phyloP scores from a whole-genome alignment of 2,113 vertebrate genomes.

The Platysteira castanea region DNA sequence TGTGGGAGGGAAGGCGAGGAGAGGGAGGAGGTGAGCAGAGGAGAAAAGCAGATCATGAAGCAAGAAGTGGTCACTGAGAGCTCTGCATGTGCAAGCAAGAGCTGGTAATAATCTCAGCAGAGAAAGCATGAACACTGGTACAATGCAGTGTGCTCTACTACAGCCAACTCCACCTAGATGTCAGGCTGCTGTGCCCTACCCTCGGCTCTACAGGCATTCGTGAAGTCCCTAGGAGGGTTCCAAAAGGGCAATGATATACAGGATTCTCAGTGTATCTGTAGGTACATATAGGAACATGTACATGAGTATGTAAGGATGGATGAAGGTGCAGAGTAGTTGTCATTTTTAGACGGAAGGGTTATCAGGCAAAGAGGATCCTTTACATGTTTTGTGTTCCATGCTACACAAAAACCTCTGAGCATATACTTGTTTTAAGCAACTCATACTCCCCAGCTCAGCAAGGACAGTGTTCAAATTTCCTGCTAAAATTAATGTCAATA shows the following conservation, averaged over 20 bases:
- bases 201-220: not conserved
- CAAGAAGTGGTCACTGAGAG: not conserved
- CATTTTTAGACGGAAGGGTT: not conserved
- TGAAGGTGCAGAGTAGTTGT: not conserved
- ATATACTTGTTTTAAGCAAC: not conserved
- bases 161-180: not conserved
- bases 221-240: not conserved
- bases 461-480: not conserved
- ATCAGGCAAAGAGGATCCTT: not conserved
- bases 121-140: not conserved
- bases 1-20: not conserved
- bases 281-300: not conserved
- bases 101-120: not conserved
- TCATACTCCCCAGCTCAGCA: not conserved
- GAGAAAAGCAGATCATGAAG: not conserved
- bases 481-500: not conserved
- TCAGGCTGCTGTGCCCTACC: not conserved
- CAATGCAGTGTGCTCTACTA: not conserved
- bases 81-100: not conserved
- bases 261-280: not conserved
- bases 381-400: not conserved
- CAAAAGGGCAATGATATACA: not conserved
- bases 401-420: not conserved
- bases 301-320: not conserved
- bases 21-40: not conserved